These are phyloP conservation scores for Brachionichthys hirsutus DNA, from an alignment of 2,113 vertebrate genomes.

Conservation along the genomic window DNA sequence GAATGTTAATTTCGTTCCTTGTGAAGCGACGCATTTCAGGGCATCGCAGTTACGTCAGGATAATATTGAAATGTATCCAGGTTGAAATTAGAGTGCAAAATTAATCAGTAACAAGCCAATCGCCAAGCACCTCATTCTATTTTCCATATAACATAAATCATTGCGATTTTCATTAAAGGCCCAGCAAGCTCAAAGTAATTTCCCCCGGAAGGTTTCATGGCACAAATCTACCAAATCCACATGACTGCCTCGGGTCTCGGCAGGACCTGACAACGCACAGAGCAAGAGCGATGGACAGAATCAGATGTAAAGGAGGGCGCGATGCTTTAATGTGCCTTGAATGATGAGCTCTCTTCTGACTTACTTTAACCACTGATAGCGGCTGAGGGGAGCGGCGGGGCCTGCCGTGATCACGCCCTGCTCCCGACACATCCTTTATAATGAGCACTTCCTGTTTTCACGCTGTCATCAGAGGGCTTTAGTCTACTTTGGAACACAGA, in stretches of 20 bases:
- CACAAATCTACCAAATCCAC: constrained; percentile 49
- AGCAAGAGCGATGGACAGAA: constrained; percentile 25
- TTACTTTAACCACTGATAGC: constrained; percentile 44
- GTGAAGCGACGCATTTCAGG: constrained; percentile 32
- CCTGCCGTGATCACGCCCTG: constrained; percentile 19
- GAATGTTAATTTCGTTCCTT: constrained; percentile 45
- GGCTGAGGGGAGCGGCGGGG: constrained; percentile 14
- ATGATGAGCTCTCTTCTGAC: constrained; percentile 40
- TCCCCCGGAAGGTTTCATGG: constrained; percentile 51
- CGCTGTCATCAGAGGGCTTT: constrained; percentile 8
- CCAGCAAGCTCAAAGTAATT: constrained; percentile 59
- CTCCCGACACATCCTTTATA: constrained; percentile 24
- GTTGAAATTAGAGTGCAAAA: constrained; percentile 57
- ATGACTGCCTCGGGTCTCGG: constrained; percentile 41
- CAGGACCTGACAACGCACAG: constrained; percentile 32
- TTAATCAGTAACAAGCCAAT: constrained; percentile 68
- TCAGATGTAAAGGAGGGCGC: constrained; percentile 35
- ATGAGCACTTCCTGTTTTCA: constrained; percentile 8
- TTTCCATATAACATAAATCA: constrained; percentile 69
- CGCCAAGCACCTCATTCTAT: constrained; percentile 43
- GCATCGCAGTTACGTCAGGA: constrained; percentile 42
- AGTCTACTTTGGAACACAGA: too few relatives aligned
- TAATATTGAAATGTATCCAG: constrained; percentile 59
- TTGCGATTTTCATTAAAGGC: constrained; percentile 64
- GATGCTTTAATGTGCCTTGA: constrained; percentile 44